Percentiles rank a stretch among this genome's conserved stretches.
These are phyloP conservation scores for Patella depressa DNA, from an alignment of 2,888 invertebrate species.

Conservation along the genomic window DNA sequence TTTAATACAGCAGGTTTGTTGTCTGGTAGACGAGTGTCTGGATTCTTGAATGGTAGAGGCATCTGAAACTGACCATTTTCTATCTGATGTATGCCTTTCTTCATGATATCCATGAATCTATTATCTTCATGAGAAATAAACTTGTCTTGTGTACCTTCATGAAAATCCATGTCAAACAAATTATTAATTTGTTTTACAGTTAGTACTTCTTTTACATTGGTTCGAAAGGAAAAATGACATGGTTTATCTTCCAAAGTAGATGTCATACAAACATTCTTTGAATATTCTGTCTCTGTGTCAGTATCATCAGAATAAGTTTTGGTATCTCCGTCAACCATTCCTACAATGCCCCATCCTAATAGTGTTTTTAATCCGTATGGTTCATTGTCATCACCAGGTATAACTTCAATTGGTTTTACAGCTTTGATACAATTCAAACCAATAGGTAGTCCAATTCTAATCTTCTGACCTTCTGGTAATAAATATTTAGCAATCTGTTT, in stretches of 20 bases:
- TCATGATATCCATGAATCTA: conserved; percentile 17
- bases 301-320: too few relatives aligned
- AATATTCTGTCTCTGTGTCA: too few relatives aligned
- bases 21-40: conserved; percentile 18
- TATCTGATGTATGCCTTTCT: conserved; percentile 8
- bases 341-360: conserved; percentile 2
- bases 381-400: neutral
- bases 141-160: neutral
- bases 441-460: neutral
- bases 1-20: conserved; percentile 15
- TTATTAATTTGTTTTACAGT: neutral
- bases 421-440: neutral
- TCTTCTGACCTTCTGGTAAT: neutral
- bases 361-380: neutral
- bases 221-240: conserved; percentile 14
- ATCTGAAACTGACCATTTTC: conserved; percentile 25
- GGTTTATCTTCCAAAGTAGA: neutral
- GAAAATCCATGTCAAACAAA: neutral
- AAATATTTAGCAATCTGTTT: neutral
- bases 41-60: conserved; percentile 17
- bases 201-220: conserved; percentile 2
- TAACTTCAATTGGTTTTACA: neutral
- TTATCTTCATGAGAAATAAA: conserved; percentile 15
- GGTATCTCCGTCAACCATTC: neutral
- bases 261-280: too few relatives aligned